Percentiles rank a stretch among this genome's conserved stretches.
Conservation (phyloP, 2,113 vertebrate species). For the Alethe diademata region DNA sequence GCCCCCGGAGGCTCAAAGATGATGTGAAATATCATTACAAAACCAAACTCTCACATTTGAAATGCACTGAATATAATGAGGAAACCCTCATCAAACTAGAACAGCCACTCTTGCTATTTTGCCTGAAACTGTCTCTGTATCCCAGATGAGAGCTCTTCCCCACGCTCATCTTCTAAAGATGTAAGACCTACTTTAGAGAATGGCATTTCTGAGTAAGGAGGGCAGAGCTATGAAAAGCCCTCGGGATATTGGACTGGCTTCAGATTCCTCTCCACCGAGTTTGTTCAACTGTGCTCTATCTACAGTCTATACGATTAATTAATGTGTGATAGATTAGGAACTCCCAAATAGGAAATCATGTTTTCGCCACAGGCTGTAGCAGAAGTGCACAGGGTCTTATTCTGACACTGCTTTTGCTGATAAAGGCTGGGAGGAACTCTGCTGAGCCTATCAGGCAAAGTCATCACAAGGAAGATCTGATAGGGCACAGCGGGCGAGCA, state of each 20-base stretch:
- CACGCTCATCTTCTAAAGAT: neutral
- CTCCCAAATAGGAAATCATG: conserved; percentile 46
- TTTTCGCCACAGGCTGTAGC: neutral
- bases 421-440: neutral
- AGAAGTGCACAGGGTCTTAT: neutral
- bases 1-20: neutral
- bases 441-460: neutral
- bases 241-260: neutral
- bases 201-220: conserved; percentile 6
- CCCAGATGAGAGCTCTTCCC: conserved; percentile 37
- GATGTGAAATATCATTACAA: conserved; percentile 3
- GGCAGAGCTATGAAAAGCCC: conserved; percentile 43
- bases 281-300: neutral
- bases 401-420: neutral
- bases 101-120: conserved; percentile 9
- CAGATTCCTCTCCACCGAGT: neutral
- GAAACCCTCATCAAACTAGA: conserved; percentile 47
- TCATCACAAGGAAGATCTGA: neutral
- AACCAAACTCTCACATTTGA: conserved; percentile 6
- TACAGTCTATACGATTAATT: conserved; percentile 31
- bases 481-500: neutral
- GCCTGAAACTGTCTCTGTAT: conserved; percentile 16
- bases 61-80: conserved; percentile 31
- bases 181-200: conserved; percentile 43
- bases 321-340: conserved; percentile 43